Evolutionary conservation across 64 coral and sea anemone genomes (phyloP).

Genomic region (Stichodactyla helianthus): DNA sequence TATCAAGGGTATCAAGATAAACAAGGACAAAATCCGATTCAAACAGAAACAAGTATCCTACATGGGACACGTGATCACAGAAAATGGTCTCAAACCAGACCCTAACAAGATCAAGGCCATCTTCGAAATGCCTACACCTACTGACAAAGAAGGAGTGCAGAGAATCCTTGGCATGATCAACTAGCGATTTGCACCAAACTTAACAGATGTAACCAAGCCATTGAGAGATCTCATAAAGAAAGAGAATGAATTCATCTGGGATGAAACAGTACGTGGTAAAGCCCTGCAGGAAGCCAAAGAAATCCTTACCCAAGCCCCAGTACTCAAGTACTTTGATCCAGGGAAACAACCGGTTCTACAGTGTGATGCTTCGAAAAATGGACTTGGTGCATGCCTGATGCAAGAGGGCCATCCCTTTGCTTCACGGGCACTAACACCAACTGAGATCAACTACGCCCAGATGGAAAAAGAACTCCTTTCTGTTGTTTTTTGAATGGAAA

Average conservation of each 20-base stretch:
- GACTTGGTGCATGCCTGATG: constrained; percentile 20
- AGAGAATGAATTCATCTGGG: constrained; percentile 50
- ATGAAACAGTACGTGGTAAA: constrained; percentile 5
- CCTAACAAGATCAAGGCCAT: constrained; percentile 33
- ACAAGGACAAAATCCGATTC: constrained; percentile 28
- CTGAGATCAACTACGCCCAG: constrained; percentile 22
- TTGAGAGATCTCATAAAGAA: constrained; percentile 22
- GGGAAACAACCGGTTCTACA: constrained; percentile 17
- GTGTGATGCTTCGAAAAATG: constrained; percentile 10
- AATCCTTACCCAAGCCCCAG: constrained; percentile 17
- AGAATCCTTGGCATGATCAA: constrained; percentile 39
- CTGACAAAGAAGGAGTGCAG: constrained; percentile 37
- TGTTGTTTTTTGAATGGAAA: constrained; percentile 27
- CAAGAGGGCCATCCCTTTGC: constrained; percentile 25
- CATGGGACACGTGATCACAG: constrained; percentile 21
- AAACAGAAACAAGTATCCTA: background rate
- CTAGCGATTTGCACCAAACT: constrained; percentile 31
- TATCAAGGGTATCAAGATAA: constrained; percentile 54
- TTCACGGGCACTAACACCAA: constrained; percentile 5
- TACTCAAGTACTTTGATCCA: constrained; percentile 17
- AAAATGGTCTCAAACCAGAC: constrained; percentile 3
- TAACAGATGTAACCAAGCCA: constrained; percentile 24
- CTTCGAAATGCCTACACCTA: constrained; percentile 22
- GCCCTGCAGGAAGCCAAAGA: constrained; percentile 9
- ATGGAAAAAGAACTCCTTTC: constrained; percentile 38